Evolutionary conservation across 2,797 vertebrate species (phyloP).

Genomic region (Peromyscus aztecus): DNA sequence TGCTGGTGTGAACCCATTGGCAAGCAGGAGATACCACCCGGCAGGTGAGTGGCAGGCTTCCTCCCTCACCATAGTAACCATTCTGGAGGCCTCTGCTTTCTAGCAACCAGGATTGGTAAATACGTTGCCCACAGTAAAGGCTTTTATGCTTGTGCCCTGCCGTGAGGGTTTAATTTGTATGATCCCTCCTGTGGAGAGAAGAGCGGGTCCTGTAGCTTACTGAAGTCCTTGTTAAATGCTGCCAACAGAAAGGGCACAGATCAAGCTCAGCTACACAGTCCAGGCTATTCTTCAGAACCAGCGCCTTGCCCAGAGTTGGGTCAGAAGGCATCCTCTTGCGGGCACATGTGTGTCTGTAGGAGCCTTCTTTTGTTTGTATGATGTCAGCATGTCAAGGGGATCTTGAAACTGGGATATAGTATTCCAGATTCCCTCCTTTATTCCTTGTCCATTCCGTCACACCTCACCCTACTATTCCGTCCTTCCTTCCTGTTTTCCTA

Average conservation of each 20-base stretch:
- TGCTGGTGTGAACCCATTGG: not conserved
- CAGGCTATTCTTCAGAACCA: not conserved
- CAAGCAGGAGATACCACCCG: not conserved
- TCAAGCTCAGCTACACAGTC: not conserved
- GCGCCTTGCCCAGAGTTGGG: not conserved
- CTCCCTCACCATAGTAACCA: not conserved
- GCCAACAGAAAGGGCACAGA: not conserved
- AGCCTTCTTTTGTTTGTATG: not conserved
- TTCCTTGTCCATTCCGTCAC: too few species aligned
- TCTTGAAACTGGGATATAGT: not conserved
- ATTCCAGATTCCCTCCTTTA: not conserved
- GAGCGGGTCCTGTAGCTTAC: not conserved
- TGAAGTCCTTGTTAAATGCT: not conserved
- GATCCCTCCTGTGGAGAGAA: constrained; percentile 7
- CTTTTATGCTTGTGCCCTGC: constrained; percentile 26
- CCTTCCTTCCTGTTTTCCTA: not conserved
- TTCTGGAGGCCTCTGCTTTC: not conserved
- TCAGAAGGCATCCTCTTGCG: not conserved
- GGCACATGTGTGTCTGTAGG: not conserved
- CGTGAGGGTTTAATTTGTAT: constrained; percentile 2
- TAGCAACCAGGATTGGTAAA: not conserved
- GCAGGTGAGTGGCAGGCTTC: not conserved
- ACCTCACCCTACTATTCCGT: not conserved
- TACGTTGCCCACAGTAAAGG: not conserved
- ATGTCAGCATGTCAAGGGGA: not conserved